Conservation (phyloP, 2,797 vertebrate genomes). For the Anomalospiza imberbis region DNA sequence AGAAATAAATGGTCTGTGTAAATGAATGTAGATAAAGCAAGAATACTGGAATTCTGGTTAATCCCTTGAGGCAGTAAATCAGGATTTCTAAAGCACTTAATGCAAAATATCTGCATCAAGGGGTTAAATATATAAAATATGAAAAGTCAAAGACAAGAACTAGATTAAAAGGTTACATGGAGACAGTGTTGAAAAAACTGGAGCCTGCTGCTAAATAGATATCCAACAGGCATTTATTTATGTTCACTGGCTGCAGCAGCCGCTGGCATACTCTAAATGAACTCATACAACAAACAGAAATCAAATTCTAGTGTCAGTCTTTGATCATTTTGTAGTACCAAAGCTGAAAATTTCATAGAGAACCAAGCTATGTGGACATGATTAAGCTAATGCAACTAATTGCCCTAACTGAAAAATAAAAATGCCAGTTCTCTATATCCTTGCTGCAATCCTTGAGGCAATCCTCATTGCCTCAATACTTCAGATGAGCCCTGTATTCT, state of each 20-base stretch:
- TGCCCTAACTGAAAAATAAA: background rate
- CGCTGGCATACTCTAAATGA: constrained; percentile 25
- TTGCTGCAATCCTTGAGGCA: background rate
- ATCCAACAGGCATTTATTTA: constrained; percentile 59
- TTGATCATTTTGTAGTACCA: constrained; percentile 33
- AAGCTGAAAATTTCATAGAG: constrained; percentile 23
- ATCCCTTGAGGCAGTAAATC: constrained; percentile 50
- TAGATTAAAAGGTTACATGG: constrained; percentile 60
- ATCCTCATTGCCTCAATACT: background rate
- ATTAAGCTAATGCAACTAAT: constrained; percentile 21
- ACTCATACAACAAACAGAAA: constrained; percentile 46
- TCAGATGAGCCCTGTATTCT: background rate
- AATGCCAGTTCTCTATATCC: background rate
- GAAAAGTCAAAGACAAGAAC: constrained; percentile 60
- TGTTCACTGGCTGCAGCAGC: constrained; percentile 40
- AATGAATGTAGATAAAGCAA: constrained; percentile 49
- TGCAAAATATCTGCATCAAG: constrained; percentile 59
- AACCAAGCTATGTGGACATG: background rate
- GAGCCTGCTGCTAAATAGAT: constrained; percentile 57
- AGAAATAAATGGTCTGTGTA: constrained; percentile 57
- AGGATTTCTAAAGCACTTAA: constrained; percentile 61
- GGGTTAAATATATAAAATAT: constrained; percentile 63
- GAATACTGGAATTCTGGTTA: constrained; percentile 47
- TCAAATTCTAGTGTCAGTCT: constrained; percentile 13
- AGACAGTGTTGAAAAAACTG: constrained; percentile 6